These are phyloP conservation scores for Sarcophaga caerulescens DNA, from an alignment of 2,888 invertebrate species.

Conservation along the genomic window DNA sequence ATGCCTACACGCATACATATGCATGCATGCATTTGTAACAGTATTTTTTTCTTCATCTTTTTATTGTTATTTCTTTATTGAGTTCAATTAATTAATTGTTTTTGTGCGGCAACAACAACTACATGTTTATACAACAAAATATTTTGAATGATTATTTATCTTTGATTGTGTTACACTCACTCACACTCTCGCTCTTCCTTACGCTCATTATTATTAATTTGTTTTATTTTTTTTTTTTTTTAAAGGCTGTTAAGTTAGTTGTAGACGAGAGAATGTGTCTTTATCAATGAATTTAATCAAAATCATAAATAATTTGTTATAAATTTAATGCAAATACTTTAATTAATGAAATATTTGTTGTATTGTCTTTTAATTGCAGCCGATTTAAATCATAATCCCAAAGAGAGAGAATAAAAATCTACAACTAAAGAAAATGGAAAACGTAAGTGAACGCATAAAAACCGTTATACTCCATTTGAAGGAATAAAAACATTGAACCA, in stretches of 20 bases:
- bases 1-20: not conserved
- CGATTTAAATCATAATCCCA: not conserved
- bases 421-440: not conserved
- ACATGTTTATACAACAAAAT: constrained; percentile 31
- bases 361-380: constrained; percentile 37
- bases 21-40: not conserved
- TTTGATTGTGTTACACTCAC: too few species aligned
- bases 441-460: constrained; percentile 3
- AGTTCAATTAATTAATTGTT: constrained; percentile 67
- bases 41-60: constrained; percentile 12
- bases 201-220: constrained; percentile 31
- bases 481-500: too few species aligned
- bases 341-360: constrained; percentile 13
- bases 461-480: too few species aligned
- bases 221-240: too few species aligned
- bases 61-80: constrained; percentile 51
- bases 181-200: not conserved
- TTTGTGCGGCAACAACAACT: constrained; percentile 52
- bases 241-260: not conserved
- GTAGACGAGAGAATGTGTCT: not conserved
- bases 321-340: constrained; percentile 1
- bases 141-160: constrained; percentile 42
- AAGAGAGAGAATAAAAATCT: not conserved
- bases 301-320: constrained; percentile 30
- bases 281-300: constrained; percentile 62